Evolutionary conservation across 2,888 invertebrate genomes (phyloP).

Genomic region (Cryptosula pallasiana): DNA sequence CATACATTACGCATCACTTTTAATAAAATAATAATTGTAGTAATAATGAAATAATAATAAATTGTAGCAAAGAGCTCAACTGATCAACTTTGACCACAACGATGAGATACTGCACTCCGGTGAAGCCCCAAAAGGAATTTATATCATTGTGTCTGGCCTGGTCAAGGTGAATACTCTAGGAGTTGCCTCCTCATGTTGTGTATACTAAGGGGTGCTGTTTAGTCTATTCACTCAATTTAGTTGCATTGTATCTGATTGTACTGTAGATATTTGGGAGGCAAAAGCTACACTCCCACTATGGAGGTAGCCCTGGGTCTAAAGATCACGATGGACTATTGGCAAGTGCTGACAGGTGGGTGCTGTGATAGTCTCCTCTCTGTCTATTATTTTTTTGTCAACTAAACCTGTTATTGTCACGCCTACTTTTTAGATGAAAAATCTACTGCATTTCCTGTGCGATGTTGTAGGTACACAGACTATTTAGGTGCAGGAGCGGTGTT

Average conservation of each 20-base stretch:
- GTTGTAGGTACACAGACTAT: conserved; percentile 54
- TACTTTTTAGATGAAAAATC: too few species aligned
- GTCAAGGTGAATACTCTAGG: conserved; percentile 52
- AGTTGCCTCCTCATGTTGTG: too few species aligned
- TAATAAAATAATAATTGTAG: too few species aligned
- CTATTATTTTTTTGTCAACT: too few species aligned
- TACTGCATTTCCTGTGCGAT: too few species aligned
- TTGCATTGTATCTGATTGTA: neutral
- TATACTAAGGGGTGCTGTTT: too few species aligned
- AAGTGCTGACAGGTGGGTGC: neutral
- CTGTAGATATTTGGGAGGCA: conserved; percentile 14
- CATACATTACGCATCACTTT: too few species aligned
- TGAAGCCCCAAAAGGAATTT: conserved; percentile 51
- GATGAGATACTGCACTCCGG: conserved; percentile 47
- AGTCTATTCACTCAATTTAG: too few species aligned
- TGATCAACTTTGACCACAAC: conserved; percentile 46
- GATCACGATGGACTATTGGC: neutral
- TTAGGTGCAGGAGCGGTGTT: conserved; percentile 62
- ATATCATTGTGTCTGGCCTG: conserved; percentile 54
- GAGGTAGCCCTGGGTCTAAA: too few species aligned
- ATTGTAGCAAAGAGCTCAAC: conserved; percentile 39
- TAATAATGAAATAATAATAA: too few species aligned
- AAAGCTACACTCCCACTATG: conserved; percentile 2
- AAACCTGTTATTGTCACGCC: too few species aligned
- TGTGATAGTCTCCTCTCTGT: too few species aligned